A percentile compares a stretch with the other conserved stretches of the same genome.
These are phyloP conservation scores for Ciconia maguari DNA, from an alignment of 2,113 vertebrate species.

Conservation along the genomic window DNA sequence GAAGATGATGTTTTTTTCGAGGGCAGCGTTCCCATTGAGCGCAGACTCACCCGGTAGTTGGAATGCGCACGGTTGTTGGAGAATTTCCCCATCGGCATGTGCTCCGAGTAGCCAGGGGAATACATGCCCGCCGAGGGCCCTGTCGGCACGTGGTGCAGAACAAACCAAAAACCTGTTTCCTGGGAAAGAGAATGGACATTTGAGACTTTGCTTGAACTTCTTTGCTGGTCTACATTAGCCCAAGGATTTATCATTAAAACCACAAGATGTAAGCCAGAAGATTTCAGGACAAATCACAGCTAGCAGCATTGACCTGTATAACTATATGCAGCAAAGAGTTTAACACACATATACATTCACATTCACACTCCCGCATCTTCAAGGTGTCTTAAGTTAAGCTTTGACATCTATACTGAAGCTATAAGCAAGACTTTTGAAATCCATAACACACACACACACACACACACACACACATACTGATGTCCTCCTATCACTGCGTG, in stretches of 20 bases:
- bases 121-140: conserved; percentile 92
- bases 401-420: background rate
- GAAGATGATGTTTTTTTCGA: background rate
- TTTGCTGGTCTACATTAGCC: background rate
- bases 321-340: background rate
- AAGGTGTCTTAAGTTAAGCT: background rate
- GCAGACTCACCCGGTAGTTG: conserved; percentile 90
- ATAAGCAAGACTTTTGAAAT: background rate
- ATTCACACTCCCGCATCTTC: background rate
- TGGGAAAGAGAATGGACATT: conserved; percentile 43
- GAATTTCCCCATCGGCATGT: conserved; percentile 90
- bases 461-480: background rate
- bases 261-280: rapidly evolving
- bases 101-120: conserved; percentile 88
- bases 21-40: background rate
- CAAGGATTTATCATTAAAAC: background rate
- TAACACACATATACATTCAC: rapidly evolving
- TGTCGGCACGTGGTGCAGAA: conserved; percentile 94
- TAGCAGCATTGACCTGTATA: background rate
- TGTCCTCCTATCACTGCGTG: background rate
- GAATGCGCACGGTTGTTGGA: conserved; percentile 95
- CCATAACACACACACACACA: too few relatives aligned
- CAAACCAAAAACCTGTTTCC: conserved; percentile 98
- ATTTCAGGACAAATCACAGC: background rate
- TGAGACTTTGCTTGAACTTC: background rate